These are phyloP conservation scores for Azemiops feae DNA, from an alignment of 2,113 vertebrate species.

Conservation along the genomic window DNA sequence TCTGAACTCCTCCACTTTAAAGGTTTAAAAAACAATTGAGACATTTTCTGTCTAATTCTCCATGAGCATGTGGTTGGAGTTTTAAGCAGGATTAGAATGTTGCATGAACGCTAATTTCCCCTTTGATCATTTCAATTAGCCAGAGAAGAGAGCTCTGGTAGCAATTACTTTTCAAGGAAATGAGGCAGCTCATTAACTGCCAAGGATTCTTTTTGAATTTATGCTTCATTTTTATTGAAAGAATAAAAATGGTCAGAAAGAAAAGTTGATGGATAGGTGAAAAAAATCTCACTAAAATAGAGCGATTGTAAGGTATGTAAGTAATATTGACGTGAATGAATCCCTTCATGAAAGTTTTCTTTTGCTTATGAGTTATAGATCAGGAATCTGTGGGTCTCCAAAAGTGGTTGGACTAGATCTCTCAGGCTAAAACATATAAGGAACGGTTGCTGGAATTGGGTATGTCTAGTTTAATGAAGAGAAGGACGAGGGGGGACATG, in stretches of 20 bases:
- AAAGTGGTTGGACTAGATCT: not conserved
- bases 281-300: not conserved
- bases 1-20: not conserved
- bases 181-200: slow-evolving; percentile 13
- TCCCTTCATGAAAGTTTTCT: not conserved
- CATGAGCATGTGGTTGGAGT: not conserved
- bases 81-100: slow-evolving; percentile 4
- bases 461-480: no score
- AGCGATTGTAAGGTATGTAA: not conserved
- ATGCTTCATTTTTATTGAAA: slow-evolving; percentile 23
- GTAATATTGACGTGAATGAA: not conserved
- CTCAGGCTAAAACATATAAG: no score
- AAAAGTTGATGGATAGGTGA: not conserved
- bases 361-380: not conserved
- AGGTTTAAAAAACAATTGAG: slow-evolving; percentile 10
- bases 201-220: slow-evolving; percentile 9
- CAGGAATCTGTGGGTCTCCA: not conserved
- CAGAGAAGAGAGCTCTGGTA: slow-evolving; percentile 18
- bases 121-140: slow-evolving; percentile 24
- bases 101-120: slow-evolving; percentile 14
- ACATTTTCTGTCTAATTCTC: not conserved
- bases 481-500: no score
- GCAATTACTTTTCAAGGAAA: slow-evolving; percentile 25
- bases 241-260: slow-evolving; percentile 2
- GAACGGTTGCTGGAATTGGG: no score